Evolutionary conservation across 2,113 vertebrate species (phyloP), one percentile per base, ranked within the genome.

Genomic region (Podilymbus podiceps): DNA sequence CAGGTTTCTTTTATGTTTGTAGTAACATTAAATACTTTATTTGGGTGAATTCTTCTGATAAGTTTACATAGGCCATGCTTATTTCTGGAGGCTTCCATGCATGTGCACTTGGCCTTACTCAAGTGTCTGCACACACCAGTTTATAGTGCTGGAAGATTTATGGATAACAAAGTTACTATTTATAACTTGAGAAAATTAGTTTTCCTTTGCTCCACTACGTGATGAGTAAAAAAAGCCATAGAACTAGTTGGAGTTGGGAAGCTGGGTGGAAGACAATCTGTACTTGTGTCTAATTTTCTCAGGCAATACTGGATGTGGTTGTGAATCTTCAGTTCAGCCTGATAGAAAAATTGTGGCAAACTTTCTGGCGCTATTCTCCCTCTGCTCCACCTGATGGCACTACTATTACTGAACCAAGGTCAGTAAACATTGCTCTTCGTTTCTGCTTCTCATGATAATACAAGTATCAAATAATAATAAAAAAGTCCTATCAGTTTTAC

Each of bases 341-440:
- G 95, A 98, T 98, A 98, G 98, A 98, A 97, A 98, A 98, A 96
- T 89, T 98, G 80, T 98, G 98, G 98, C 98, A 98, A 98, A 98
- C 98, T 89, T 98, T 98, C 97, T 98, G 98, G 98, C 98, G 98
- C 90, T 98, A 98, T 97, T 98, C 98, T 97, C 98, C 98, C 42
- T 98, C 98, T 63, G 96, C 98, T 97, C 97, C 98, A 97, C 47
- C 97, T 76, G 98, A 98, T 78, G 98, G 98, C 95, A 98, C 98
- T 97, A 98, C 98, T 85, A 95, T 98, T 95, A 98, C 97, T 47
- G 98, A 98, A 89, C 90, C 98, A 74, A 98, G 98, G 98, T 98
- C 94, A 97, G 97, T 91, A 92, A 68, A 67, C 17, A 20, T 83
- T 85, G 77, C 21, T 94, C 40, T 96, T 87, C 35, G 5, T 66